Percentiles rank a stretch among this genome's conserved stretches.
These are phyloP conservation scores for Pelusios castaneus DNA, from an alignment of 2,113 vertebrate genomes.

Conservation along the genomic window DNA sequence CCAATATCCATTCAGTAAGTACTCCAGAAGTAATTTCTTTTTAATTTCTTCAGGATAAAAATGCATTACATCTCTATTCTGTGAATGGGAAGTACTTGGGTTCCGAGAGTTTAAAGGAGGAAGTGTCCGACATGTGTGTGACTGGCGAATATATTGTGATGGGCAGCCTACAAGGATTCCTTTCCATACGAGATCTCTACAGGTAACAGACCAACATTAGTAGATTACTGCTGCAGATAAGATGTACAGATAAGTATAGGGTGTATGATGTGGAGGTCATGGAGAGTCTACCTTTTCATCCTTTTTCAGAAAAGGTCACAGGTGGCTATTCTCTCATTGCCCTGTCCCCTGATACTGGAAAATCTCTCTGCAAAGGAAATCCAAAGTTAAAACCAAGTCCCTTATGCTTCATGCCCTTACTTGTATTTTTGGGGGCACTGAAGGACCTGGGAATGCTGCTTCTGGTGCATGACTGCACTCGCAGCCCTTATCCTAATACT, in stretches of 20 bases:
- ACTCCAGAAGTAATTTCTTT: not conserved
- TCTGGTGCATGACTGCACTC: not conserved
- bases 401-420: not conserved
- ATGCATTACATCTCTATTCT: conserved; percentile 93
- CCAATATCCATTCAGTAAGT: not conserved
- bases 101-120: conserved; percentile 90
- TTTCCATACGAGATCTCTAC: conserved; percentile 93
- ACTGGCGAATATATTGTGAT: conserved; percentile 88
- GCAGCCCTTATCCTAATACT: not conserved
- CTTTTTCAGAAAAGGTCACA: not conserved
- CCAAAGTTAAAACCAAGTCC: not conserved
- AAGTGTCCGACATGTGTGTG: conserved; percentile 92
- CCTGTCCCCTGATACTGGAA: not conserved
- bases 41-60: conserved; percentile 87
- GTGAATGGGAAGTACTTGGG: conserved; percentile 92
- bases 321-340: not conserved
- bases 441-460: not conserved
- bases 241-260: not conserved
- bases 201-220: conserved; percentile 79
- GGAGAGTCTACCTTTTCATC: not conserved
- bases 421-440: not conserved
- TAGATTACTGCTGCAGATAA: not conserved
- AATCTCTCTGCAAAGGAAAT: not conserved
- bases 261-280: not conserved
- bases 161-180: conserved; percentile 92